These are phyloP conservation scores for Panzeria rudis DNA, from an alignment of 2,888 invertebrate genomes.

Conservation along the genomic window DNA sequence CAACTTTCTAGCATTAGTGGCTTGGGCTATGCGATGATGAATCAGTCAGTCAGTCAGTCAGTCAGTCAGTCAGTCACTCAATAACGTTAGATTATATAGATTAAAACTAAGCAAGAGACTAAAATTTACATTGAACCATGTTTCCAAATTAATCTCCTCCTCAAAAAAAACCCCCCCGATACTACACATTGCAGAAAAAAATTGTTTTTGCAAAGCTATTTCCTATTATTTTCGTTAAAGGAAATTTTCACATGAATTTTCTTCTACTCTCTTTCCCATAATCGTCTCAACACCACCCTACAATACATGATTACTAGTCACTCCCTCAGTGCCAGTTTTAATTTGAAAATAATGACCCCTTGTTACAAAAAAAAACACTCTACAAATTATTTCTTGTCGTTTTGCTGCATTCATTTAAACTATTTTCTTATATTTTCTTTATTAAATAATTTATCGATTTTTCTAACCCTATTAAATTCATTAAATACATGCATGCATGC, in stretches of 20 bases:
- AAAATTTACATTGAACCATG: too few relatives aligned
- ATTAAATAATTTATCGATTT: constrained; percentile 35
- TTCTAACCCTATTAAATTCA: constrained; percentile 8
- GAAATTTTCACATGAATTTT: neutral
- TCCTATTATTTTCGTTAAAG: neutral
- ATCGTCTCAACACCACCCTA: neutral
- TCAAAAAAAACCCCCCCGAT: neutral
- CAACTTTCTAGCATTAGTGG: too few relatives aligned
- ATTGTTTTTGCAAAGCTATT: neutral
- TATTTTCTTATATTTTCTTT: neutral
- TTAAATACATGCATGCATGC: neutral
- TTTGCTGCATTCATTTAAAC: neutral
- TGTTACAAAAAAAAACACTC: neutral
- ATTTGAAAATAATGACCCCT: neutral
- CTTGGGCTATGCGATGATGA: too few relatives aligned
- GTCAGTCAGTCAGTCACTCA: too few relatives aligned
- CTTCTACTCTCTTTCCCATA: neutral
- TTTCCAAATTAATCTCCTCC: neutral
- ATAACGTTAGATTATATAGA: too few relatives aligned
- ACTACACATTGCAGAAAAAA: too few relatives aligned
- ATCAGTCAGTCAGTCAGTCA: too few relatives aligned
- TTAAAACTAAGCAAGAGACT: too few relatives aligned
- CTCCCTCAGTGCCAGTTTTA: neutral
- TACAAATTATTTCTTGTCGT: neutral
- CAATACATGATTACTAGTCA: neutral